Conservation (phyloP, 2,797 vertebrate species). For the Sarcophilus harrisii region DNA sequence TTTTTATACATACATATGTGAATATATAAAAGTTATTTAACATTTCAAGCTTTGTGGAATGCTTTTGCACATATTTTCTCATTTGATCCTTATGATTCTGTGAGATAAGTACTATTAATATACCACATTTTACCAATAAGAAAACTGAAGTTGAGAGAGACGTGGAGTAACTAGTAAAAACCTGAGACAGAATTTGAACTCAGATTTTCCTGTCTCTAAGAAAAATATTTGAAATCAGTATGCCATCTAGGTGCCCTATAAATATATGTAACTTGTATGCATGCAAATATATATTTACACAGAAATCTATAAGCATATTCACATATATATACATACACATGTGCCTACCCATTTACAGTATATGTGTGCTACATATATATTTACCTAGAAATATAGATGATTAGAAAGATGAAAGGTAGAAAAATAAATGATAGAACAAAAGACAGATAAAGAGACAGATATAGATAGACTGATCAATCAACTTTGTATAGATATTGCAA, state of each 20-base stretch:
- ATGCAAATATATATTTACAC: neutral
- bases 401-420: too few relatives aligned
- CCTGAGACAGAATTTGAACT: neutral
- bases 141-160: neutral
- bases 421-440: too few relatives aligned
- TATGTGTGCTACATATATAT: neutral
- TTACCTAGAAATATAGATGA: neutral
- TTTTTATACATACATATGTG: neutral
- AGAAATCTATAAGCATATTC: neutral
- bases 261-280: neutral
- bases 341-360: neutral
- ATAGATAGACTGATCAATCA: too few relatives aligned
- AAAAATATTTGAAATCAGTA: neutral
- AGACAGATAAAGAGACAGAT: too few relatives aligned
- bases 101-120: neutral
- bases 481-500: neutral
- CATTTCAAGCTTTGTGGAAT: neutral
- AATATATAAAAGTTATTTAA: neutral
- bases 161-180: neutral
- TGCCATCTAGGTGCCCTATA: neutral
- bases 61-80: neutral
- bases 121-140: neutral
- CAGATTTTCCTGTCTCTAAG: neutral
- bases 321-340: neutral
- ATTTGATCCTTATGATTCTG: neutral